Conservation (phyloP, 2,797 vertebrate genomes). For the Acrossocheilus fasciatus region DNA sequence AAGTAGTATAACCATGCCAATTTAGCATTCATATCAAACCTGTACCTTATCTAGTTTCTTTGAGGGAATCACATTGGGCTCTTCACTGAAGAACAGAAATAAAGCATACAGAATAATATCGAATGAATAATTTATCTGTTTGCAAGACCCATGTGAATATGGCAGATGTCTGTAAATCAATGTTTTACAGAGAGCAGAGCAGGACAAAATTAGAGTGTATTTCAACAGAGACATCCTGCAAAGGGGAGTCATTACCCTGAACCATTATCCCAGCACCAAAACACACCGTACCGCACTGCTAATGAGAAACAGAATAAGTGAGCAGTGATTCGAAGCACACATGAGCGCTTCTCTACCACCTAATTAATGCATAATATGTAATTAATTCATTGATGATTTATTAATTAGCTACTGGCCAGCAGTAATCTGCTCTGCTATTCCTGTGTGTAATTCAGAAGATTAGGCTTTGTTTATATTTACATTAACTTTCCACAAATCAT, state of each 20-base stretch:
- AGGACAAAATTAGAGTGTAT: constrained; percentile 31
- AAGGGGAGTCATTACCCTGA: constrained; percentile 25
- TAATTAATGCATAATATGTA: constrained; percentile 14
- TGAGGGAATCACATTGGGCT: not conserved
- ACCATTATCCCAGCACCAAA: constrained; percentile 13
- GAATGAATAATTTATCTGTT: constrained; percentile 33
- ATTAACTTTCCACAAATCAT: not conserved
- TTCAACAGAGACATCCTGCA: constrained; percentile 18
- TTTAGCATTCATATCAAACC: not conserved
- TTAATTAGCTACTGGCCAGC: constrained; percentile 19
- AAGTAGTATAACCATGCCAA: not conserved
- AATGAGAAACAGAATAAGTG: constrained; percentile 23
- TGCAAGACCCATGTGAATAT: constrained; percentile 36
- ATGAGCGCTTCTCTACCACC: not conserved
- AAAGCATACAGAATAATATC: constrained; percentile 21
- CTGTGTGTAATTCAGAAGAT: constrained; percentile 4
- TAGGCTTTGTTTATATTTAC: constrained; percentile 25
- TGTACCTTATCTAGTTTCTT: not conserved
- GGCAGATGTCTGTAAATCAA: constrained; percentile 43
- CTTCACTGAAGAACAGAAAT: constrained; percentile 42
- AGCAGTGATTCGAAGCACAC: constrained; percentile 14
- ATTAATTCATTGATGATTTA: constrained; percentile 20
- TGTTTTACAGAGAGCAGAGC: constrained; percentile 30
- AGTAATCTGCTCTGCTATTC: not conserved
- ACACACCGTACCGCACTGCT: not conserved